These are phyloP conservation scores for Clavelina lepadiformis DNA, from an alignment of 23 tunicate species.

Conservation along the genomic window DNA sequence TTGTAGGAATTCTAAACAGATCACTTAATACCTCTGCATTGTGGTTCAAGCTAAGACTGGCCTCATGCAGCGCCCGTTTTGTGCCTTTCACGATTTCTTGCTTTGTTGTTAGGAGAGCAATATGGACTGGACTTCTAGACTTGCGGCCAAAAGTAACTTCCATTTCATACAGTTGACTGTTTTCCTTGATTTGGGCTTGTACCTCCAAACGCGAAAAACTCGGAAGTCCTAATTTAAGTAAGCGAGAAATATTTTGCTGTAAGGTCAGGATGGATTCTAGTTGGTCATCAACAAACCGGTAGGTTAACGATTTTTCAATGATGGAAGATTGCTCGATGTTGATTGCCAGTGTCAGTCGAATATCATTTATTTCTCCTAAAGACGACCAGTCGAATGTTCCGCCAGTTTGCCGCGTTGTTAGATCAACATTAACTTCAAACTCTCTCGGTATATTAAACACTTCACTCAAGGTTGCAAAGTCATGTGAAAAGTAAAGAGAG, in stretches of 20 bases:
- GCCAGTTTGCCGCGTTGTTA: background rate
- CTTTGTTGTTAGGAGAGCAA: conserved; percentile 7
- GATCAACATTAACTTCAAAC: background rate
- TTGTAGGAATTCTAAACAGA: background rate
- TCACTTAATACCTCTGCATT: background rate
- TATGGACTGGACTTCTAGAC: background rate
- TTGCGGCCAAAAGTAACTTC: background rate
- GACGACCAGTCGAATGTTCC: too few relatives aligned
- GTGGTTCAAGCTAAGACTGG: conserved; percentile 11
- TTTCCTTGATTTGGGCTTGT: background rate
- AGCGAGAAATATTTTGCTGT: background rate
- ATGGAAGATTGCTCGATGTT: conserved; percentile 8
- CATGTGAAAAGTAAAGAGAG: conserved; percentile 8
- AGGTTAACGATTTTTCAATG: background rate
- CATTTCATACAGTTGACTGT: conserved; percentile 7
- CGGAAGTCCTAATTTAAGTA: background rate
- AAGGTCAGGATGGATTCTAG: background rate
- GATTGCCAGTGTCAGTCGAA: conserved; percentile 1
- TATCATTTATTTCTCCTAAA: background rate
- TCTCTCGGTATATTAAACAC: conserved; percentile 1
- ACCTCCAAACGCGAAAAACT: background rate
- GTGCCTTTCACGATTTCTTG: conserved; percentile 4
- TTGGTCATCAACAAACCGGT: background rate
- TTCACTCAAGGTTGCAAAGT: background rate
- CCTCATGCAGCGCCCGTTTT: conserved; percentile 15